phyloP scores from a whole-genome alignment of 2,888 invertebrate species.

The Disparrhopalites patrizii region DNA sequence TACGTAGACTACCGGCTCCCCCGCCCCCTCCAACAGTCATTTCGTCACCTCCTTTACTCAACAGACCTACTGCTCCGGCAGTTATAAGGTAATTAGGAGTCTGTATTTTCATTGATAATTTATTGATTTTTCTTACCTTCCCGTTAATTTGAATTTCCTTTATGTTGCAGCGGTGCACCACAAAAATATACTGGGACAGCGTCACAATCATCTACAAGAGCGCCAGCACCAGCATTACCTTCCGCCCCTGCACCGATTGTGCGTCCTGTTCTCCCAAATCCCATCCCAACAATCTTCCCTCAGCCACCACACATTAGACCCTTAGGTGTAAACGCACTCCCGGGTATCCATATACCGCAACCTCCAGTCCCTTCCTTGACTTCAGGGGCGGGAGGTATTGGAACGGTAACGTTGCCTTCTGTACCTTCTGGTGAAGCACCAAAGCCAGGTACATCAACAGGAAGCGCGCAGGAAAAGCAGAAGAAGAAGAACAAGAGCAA shows the following conservation, averaged over 20 bases:
- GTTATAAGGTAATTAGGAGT: conserved; percentile 42
- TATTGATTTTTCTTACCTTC: background rate
- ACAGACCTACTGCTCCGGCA: conserved; percentile 33
- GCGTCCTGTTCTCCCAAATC: conserved; percentile 15
- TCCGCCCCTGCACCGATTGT: background rate
- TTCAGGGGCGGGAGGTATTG: conserved; percentile 17
- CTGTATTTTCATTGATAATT: background rate
- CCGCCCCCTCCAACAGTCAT: conserved; percentile 8
- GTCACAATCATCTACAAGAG: background rate
- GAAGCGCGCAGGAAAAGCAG: conserved; percentile 29
- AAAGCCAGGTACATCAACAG: conserved; percentile 25
- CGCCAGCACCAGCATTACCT: background rate
- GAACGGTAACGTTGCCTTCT: conserved; percentile 33
- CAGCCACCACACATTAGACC: conserved; percentile 2
- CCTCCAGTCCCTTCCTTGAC: conserved; percentile 9
- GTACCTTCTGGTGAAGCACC: conserved; percentile 6
- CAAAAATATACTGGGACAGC: conserved; percentile 7
- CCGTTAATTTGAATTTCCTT: background rate
- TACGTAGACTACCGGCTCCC: conserved; percentile 32
- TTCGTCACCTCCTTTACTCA: conserved; percentile 25
- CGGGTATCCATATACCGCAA: background rate
- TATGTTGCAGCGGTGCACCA: conserved; percentile 26
- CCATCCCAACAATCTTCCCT: background rate
- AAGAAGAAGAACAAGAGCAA: conserved; percentile 49
- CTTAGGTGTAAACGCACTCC: background rate